Conservation (phyloP, 2,797 vertebrate genomes). For the Anisognathus igniventris region DNA sequence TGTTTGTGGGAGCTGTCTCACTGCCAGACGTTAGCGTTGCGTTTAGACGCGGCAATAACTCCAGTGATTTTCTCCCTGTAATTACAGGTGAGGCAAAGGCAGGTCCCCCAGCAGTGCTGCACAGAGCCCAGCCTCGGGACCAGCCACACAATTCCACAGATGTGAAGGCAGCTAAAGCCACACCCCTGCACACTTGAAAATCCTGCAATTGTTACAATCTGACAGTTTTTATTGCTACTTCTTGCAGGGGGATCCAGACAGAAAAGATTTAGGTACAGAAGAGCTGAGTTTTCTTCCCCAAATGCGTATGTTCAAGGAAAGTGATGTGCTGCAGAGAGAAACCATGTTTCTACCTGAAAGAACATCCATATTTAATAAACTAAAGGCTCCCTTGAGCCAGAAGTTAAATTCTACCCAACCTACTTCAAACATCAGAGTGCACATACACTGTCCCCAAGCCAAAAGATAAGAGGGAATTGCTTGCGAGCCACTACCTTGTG, state of each 20-base stretch:
- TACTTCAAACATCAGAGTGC: neutral
- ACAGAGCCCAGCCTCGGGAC: neutral
- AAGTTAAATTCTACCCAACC: constrained; percentile 10
- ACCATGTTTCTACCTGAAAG: neutral
- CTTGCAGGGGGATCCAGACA: neutral
- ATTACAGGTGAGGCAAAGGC: neutral
- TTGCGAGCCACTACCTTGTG: rapidly evolving
- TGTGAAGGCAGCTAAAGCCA: neutral
- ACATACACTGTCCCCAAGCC: neutral
- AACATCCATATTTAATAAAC: constrained; percentile 41
- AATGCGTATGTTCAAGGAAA: neutral
- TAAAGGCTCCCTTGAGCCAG: constrained; percentile 14
- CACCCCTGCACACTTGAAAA: neutral
- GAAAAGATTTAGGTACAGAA: neutral
- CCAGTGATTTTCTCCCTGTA: neutral
- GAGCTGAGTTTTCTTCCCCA: neutral
- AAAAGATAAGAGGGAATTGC: neutral
- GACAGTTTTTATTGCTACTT: neutral
- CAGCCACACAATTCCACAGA: neutral
- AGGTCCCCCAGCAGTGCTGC: neutral
- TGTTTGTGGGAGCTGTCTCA: neutral
- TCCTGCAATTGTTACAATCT: neutral
- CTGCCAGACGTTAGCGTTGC: neutral
- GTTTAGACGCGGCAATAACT: neutral
- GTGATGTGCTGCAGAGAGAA: neutral